Evolutionary conservation across 1,140 invertebrate genomes (phyloP), one percentile per base, ranked within the genome.

Genomic region (Aporrectodea caliginosa): DNA sequence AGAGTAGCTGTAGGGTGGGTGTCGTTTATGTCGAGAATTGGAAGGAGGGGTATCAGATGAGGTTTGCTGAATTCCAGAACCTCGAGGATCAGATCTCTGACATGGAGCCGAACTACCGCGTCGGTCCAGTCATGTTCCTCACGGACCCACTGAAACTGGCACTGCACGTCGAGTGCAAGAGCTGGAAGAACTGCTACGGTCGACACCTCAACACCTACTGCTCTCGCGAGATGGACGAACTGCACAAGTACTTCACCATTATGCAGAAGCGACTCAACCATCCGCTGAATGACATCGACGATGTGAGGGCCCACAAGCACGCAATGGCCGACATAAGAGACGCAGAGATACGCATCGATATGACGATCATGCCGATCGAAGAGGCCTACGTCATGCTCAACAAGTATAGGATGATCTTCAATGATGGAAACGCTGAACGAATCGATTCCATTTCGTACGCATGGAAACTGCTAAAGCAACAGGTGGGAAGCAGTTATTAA

Each of bases 321-420:
- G 95, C 93, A 0, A 87, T 98, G 72, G 93, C 93, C 85, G 96
- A 98, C 87, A 96, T 98, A 74, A 90, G 96, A 6, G 95, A 98
- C 84, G 93, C 95, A 85, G 95, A 98, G 89, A 95, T 98, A 12
- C 94, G 96, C 84, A 95, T 98, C 92, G 96, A 98, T 85, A 90
- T 97, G 58, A 93, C 92, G 81, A 96, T 98, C 69, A 93, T 94
- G 84, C 95, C 96, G 0, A 95, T 98, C 71, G 96, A 98, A 89
- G 96, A 98, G 89, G 95, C 95, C 0, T 98, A 97, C 87, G 95
- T 94, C 83, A 92, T 97, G 30, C 91, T 98, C 0, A 93, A 93
- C 1, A 92, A 93, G 35, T 96, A 95, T 84, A 93, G 96, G 76
- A 91, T 98, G 0, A 92, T 93, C 16, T 93, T 97, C 0, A 94